phyloP scores from a whole-genome alignment of 2,113 vertebrate genomes.

The Sylvicapra grimmia region DNA sequence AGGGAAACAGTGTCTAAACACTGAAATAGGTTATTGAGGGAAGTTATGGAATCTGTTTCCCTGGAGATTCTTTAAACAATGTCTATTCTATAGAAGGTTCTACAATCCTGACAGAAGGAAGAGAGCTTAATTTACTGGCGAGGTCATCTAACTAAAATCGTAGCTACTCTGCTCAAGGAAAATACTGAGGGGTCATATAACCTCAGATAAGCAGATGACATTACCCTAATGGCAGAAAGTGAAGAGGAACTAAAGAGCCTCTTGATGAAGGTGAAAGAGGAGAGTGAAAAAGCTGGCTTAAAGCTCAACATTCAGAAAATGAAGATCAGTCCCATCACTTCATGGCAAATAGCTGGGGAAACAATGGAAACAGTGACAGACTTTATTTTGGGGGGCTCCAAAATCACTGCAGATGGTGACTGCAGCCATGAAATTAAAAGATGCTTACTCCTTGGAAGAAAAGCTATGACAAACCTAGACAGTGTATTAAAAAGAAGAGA shows the following conservation, averaged over 20 bases:
- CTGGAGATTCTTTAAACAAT: slow-evolving; percentile 27
- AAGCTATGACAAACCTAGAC: neutral
- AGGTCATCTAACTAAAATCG: neutral
- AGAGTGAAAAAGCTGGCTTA: neutral
- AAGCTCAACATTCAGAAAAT: neutral
- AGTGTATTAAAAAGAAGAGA: neutral
- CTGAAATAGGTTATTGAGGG: neutral
- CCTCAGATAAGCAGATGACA: neutral
- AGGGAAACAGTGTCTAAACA: neutral
- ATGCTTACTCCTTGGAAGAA: neutral
- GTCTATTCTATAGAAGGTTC: neutral
- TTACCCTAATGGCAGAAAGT: neutral
- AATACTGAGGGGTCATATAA: neutral
- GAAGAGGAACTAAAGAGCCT: neutral
- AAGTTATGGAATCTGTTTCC: neutral
- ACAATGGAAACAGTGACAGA: neutral
- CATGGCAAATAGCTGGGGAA: neutral
- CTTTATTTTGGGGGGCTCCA: neutral
- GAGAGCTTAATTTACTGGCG: neutral
- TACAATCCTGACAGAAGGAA: neutral
- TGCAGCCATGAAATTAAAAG: neutral
- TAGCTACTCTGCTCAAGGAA: neutral
- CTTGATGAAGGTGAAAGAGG: neutral
- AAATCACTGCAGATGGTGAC: neutral
- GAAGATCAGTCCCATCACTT: neutral